These are phyloP conservation scores for Corythornis cristatus DNA, from an alignment of 2,113 vertebrate genomes.

Conservation along the genomic window DNA sequence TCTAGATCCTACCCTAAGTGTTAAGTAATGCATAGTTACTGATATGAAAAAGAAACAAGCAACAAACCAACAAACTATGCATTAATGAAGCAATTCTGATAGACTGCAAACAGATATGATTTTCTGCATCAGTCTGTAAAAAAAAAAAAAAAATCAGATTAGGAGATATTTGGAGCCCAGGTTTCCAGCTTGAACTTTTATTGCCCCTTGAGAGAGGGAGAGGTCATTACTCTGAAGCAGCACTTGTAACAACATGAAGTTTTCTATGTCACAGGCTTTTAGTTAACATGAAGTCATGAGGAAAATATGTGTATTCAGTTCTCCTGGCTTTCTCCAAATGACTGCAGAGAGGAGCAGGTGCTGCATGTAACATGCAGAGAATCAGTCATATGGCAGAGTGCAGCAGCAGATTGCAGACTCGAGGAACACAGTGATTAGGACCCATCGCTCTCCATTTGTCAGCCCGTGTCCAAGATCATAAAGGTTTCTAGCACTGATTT, in stretches of 20 bases:
- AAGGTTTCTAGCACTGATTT: not conserved
- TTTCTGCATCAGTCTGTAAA: not conserved
- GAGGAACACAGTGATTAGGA: not conserved
- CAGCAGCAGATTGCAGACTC: not conserved
- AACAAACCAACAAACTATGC: not conserved
- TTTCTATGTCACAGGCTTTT: slow-evolving; percentile 29
- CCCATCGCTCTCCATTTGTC: not conserved
- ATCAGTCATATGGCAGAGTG: not conserved
- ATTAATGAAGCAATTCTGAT: not conserved
- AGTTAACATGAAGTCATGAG: slow-evolving; percentile 59
- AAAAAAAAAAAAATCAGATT: not conserved
- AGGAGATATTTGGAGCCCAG: not conserved
- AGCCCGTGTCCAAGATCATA: not conserved
- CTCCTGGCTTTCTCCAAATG: slow-evolving; percentile 20
- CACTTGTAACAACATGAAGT: slow-evolving; percentile 12
- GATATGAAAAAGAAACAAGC: not conserved
- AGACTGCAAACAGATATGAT: not conserved
- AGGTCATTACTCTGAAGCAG: slow-evolving; percentile 58
- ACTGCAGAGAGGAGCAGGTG: slow-evolving; percentile 54
- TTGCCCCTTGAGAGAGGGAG: slow-evolving; percentile 36
- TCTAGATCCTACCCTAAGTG: not conserved
- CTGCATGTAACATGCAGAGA: not conserved
- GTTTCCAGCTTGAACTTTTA: slow-evolving; percentile 21
- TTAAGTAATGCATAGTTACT: not conserved
- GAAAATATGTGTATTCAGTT: slow-evolving; percentile 55